These are phyloP conservation scores for Tamias sibiricus DNA, from an alignment of 2,113 vertebrate genomes.

Conservation along the genomic window DNA sequence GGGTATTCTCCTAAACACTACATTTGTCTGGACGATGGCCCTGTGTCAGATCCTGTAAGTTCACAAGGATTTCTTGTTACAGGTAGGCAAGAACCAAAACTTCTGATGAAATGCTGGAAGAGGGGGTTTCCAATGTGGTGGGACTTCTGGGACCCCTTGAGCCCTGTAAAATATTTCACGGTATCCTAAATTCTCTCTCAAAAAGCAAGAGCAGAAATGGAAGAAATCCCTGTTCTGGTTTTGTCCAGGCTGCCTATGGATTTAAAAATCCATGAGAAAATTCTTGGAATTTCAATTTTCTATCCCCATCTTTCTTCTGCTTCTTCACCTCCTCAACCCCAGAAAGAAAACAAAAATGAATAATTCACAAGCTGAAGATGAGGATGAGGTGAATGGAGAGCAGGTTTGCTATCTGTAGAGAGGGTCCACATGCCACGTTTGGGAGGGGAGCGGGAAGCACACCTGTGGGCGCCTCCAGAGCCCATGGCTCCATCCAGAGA, in stretches of 20 bases:
- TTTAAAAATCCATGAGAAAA: neutral
- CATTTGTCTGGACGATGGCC: accelerated
- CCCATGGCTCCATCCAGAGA: accelerated
- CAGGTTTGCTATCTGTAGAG: neutral
- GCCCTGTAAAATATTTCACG: neutral
- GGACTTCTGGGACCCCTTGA: neutral
- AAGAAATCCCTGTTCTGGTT: neutral
- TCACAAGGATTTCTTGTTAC: neutral
- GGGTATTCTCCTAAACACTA: neutral
- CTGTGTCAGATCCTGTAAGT: neutral
- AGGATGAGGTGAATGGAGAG: neutral
- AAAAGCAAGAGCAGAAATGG: neutral
- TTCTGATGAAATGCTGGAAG: neutral
- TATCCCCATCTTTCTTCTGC: neutral
- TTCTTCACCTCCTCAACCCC: neutral
- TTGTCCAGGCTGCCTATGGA: neutral
- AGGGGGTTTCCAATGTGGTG: neutral
- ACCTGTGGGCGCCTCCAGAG: too few relatives aligned
- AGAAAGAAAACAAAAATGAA: neutral
- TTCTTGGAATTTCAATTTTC: neutral
- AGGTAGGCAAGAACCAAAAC: neutral
- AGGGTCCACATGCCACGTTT: accelerated
- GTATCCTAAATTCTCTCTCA: neutral
- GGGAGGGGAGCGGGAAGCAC: neutral
- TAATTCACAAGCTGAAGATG: neutral